Base-by-base conservation (phyloP, 2,888 invertebrate genomes). In the Chloromyia formosa region DNA sequence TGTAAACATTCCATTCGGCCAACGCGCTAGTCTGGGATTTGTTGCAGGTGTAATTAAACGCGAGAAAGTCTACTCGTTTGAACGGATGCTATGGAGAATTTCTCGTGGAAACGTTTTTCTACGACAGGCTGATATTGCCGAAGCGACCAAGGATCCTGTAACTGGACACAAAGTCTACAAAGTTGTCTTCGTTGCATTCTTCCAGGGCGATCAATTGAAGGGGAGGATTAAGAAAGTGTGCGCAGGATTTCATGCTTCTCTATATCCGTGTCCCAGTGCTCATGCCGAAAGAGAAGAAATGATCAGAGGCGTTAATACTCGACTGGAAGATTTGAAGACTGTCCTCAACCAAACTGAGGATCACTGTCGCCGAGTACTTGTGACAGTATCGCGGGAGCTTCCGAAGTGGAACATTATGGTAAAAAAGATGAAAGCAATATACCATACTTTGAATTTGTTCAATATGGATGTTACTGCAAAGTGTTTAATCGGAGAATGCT, bases 131-230 rank as follows among this genome's bases (percentile, higher is more conserved):
- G 95, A 95, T 82, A 92, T 97, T 58, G 92, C 93, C 64, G 90
- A 92, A 77, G 91, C 94, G 0, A 86, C 93, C 78, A 95, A 93
- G 85, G 97, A 94, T 87, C 96, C 92, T 68, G 87, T 89, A 71
- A 94, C 94, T 95, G 95, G 95, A 75, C 94, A 94, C 82, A 90
- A 93, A 81, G 92, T 95, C 78, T 91, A 91, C 88, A 97, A 97
- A 87, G 92, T 93, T 1, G 96, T 96, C 58, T 97, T 97, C 87
- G 92, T 93, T 74, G 92, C 92, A 42, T 93, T 93, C 88, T 93
- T 93, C 88, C 93, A 96, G 93, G 97, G 96, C 62, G 96, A 96
- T 80, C 95, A 96, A 82, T 87, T 97, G 74, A 96, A 95, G 86
- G 90, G 91, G 0, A 90, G 95, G 78, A 95, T 96, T 77, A 95